phyloP scores from a whole-genome alignment of 2,888 invertebrate species.

The Brassicogethes aeneus region DNA sequence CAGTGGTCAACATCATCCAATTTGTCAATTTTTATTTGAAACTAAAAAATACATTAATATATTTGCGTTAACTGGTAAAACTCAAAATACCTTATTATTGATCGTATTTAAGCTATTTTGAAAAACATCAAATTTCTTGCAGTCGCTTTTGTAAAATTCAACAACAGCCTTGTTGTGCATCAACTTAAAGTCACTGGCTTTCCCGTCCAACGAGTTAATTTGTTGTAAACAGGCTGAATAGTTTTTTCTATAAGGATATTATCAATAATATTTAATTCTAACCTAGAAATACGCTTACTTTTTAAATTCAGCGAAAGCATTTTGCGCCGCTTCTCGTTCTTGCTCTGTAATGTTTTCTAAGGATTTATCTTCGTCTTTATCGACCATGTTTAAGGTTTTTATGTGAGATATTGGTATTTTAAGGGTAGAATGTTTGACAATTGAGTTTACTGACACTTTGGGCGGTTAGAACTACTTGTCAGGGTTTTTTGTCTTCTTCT shows the following conservation, averaged over 20 bases:
- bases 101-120: slow-evolving; percentile 57
- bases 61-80: slow-evolving; percentile 3
- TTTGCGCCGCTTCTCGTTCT: slow-evolving; percentile 36
- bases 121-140: slow-evolving; percentile 65
- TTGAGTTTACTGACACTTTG: too few relatives aligned
- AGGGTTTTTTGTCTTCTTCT: too few relatives aligned
- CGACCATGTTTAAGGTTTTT: slow-evolving; percentile 10
- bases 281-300: slow-evolving; percentile 25
- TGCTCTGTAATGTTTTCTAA: slow-evolving; percentile 34
- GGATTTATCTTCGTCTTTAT: slow-evolving; percentile 34
- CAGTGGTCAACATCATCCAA: slow-evolving; percentile 60
- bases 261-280: slow-evolving; percentile 3
- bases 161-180: slow-evolving; percentile 77
- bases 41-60: slow-evolving; percentile 23
- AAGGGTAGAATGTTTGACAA: too few relatives aligned
- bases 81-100: slow-evolving; percentile 31
- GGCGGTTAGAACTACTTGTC: too few relatives aligned
- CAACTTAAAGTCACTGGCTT: slow-evolving; percentile 62
- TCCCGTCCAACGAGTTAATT: slow-evolving; percentile 56
- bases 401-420: too few relatives aligned
- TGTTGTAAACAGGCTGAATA: slow-evolving; percentile 51
- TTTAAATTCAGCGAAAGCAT: slow-evolving; percentile 36
- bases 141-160: slow-evolving; percentile 67
- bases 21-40: slow-evolving; percentile 40
- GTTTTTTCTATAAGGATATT: slow-evolving; percentile 42